Conservation (phyloP, 2,113 vertebrate species). For the Pollimyrus isidori region DNA sequence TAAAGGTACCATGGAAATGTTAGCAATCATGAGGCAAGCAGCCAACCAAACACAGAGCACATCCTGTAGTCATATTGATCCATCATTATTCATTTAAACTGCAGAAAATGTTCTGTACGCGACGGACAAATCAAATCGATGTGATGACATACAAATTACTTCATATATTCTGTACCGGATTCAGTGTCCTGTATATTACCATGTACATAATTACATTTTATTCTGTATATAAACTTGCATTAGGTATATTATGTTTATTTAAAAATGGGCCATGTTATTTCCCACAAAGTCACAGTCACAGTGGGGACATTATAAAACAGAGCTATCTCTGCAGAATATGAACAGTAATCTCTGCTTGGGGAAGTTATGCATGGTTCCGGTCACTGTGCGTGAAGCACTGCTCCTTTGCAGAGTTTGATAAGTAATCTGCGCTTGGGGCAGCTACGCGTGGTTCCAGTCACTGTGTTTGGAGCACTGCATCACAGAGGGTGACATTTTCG, state of each 20-base stretch:
- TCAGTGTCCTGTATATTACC: neutral
- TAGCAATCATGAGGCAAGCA: neutral
- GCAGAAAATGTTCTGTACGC: neutral
- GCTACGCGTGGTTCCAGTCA: conserved; percentile 31
- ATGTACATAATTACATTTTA: neutral
- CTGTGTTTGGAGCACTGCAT: conserved; percentile 63
- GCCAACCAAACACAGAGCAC: neutral
- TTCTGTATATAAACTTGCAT: neutral
- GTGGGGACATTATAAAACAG: too few species aligned
- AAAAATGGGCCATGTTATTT: too few species aligned
- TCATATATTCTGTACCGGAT: neutral
- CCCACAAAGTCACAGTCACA: too few species aligned
- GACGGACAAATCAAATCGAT: neutral
- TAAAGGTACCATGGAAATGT: neutral
- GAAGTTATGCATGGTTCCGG: conserved; percentile 45
- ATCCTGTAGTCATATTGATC: neutral
- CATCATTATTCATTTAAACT: neutral
- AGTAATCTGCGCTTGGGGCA: neutral
- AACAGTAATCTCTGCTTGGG: neutral
- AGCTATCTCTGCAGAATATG: neutral
- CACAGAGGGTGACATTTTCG: conserved; percentile 99
- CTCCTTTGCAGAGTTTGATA: neutral
- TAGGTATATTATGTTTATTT: too few species aligned
- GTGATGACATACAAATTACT: neutral
- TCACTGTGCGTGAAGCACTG: conserved; percentile 50